A percentile compares a stretch with the other conserved stretches of the same genome.
Conservation (phyloP, 2,888 invertebrate genomes). For the Trichogramma evanescens region DNA sequence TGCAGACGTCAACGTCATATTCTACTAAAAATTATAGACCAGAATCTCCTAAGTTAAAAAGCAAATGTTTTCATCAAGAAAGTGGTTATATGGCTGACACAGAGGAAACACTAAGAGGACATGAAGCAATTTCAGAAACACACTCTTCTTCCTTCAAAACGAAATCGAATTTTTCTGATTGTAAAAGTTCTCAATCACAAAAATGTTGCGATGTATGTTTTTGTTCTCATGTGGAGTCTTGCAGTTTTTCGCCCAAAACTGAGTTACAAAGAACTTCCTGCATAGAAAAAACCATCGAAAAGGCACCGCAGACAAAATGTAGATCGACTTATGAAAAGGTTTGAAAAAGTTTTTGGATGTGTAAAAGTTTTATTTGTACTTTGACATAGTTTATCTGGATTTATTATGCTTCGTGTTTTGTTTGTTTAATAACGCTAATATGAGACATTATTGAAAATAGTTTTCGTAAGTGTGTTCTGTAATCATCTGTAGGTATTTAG, state of each 20-base stretch:
- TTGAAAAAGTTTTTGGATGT: conserved; percentile 25
- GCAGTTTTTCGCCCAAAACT: conserved; percentile 24
- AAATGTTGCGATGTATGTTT: conserved; percentile 28
- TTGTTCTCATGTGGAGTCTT: conserved; percentile 23
- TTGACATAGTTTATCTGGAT: too few relatives aligned
- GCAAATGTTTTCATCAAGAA: conserved; percentile 48
- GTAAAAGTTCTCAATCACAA: conserved; percentile 35
- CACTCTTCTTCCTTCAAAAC: conserved; percentile 38
- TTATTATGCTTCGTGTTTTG: too few relatives aligned
- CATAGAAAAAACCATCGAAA: conserved; percentile 36
- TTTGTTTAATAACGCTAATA: too few relatives aligned
- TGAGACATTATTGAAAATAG: too few relatives aligned
- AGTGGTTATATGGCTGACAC: conserved; percentile 68
- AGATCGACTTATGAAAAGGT: conserved; percentile 40
- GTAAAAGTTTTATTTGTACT: too few relatives aligned
- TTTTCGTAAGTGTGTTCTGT: too few relatives aligned
- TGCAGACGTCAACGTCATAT: conserved; percentile 35
- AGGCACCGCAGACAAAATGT: conserved; percentile 32
- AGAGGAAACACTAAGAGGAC: conserved; percentile 53
- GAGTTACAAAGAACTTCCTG: conserved; percentile 37
- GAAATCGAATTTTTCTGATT: conserved; percentile 37
- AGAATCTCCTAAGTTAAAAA: conserved; percentile 52
- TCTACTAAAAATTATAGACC: conserved; percentile 38
- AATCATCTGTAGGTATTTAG: too few relatives aligned
- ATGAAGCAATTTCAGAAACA: conserved; percentile 29